Conservation (phyloP, 2,797 vertebrate genomes). For the Rhinichthys osculus region DNA sequence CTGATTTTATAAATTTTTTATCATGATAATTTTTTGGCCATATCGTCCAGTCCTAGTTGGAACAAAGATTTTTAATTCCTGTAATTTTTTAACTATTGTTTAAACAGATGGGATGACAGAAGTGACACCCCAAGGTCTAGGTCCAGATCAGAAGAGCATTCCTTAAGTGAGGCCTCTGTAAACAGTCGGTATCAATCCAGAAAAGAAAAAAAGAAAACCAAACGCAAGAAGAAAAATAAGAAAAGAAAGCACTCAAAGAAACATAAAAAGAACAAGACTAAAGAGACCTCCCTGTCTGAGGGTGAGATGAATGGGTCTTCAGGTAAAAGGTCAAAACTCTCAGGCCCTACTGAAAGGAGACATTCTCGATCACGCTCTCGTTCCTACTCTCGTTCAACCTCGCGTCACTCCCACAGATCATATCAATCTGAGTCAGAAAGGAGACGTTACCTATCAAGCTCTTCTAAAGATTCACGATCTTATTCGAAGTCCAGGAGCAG, state of each 20-base stretch:
- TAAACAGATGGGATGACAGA: slow-evolving; percentile 90
- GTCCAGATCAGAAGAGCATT: slow-evolving; percentile 85
- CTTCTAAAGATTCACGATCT: slow-evolving; percentile 80
- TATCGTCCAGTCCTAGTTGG: background rate
- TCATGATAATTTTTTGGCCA: background rate
- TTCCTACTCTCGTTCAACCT: slow-evolving; percentile 79
- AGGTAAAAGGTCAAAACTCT: slow-evolving; percentile 73
- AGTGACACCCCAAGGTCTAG: slow-evolving; percentile 87
- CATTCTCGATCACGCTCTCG: slow-evolving; percentile 78
- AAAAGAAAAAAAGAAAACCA: slow-evolving; percentile 90
- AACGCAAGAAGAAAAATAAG: slow-evolving; percentile 92
- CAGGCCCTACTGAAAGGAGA: slow-evolving; percentile 71
- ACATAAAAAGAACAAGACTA: slow-evolving; percentile 79
- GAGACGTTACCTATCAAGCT: slow-evolving; percentile 76
- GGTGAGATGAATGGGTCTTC: slow-evolving; percentile 79
- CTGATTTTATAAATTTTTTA: background rate
- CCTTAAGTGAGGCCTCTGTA: slow-evolving; percentile 81
- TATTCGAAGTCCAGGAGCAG: slow-evolving; percentile 81
- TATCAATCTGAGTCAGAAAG: slow-evolving; percentile 81
- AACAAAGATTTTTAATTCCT: background rate
- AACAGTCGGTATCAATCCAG: slow-evolving; percentile 78
- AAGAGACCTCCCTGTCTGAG: slow-evolving; percentile 70
- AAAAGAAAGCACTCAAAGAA: slow-evolving; percentile 90
- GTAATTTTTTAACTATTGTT: slow-evolving; percentile 75
- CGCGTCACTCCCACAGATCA: slow-evolving; percentile 76